Base-by-base conservation (phyloP, 2,113 vertebrate species). In the Sigmodon hispidus region DNA sequence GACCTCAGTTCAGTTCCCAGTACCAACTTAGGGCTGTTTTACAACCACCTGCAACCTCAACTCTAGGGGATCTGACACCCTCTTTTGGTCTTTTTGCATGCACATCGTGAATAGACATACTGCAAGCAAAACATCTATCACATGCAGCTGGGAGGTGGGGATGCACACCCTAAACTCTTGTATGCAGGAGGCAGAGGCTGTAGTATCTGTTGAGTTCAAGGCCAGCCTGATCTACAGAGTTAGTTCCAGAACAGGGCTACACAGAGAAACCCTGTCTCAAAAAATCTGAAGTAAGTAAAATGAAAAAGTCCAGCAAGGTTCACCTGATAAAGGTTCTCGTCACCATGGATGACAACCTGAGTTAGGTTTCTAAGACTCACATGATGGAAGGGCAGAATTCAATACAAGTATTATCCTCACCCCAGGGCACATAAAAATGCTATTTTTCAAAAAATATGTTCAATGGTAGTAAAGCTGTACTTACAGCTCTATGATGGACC, bases 401-500 rank as follows among this genome's bases (percentile, higher is more conserved):
- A 61, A 10, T 83, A 26, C 57, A 57, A 59, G 6, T 16, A 29
- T 31, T 63, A n/a, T 31, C 80, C 26, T 83, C 57, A 19, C 48
- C 40, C 57, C 43, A 13, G 0, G 6, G 45, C 3, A 21, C 29
- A 87, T 21, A 69, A 24, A 50, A 45, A 45, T 63, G 40, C 8
- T 17, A 43, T 80, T 24, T 81, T 59, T 4, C 52, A 52, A 83
- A 29, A 65, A 48, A 7, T 9, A 50, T 40, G 45, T n/a, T 31
- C 5, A 52, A 36, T 81, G 92, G 17, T 59, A 63, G 22, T 59
- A 55, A 83, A 89, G 65, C 19, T 26, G 40, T 89, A 98, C 99
- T 99, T 98, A 99, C 99, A 63, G 99, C 99, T 99, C 98, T 99
- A 4, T 99, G 98, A 48, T 99, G 99, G 89, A 99, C 99, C 50